These are phyloP conservation scores for Andrena flavipes DNA, from an alignment of 2,888 invertebrate genomes.

Conservation along the genomic window DNA sequence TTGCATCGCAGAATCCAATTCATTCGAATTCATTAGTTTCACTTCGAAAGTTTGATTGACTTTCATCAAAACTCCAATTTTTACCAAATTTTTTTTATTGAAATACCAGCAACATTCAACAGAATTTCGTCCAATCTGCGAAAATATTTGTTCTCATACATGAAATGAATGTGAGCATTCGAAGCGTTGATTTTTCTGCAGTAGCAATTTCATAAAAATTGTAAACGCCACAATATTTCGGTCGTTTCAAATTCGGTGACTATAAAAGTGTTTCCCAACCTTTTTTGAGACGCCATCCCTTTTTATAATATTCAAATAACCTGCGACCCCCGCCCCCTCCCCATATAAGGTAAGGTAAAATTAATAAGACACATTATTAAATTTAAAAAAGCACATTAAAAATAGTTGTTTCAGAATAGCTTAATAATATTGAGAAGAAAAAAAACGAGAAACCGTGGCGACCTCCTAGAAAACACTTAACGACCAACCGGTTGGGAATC, in stretches of 20 bases:
- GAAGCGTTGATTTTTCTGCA: neutral
- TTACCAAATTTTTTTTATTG: neutral
- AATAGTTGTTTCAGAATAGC: too few relatives aligned
- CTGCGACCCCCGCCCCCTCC: too few relatives aligned
- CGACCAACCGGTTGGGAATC: too few relatives aligned
- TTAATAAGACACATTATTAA: too few relatives aligned
- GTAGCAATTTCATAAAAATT: slow-evolving; percentile 8
- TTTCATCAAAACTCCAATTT: neutral
- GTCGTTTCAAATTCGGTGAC: neutral
- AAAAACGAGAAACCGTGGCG: too few relatives aligned
- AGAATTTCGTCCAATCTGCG: neutral
- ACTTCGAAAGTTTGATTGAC: neutral
- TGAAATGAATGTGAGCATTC: neutral
- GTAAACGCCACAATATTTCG: neutral
- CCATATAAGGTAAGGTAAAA: too few relatives aligned
- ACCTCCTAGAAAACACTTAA: too few relatives aligned
- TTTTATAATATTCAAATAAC: too few relatives aligned
- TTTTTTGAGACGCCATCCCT: too few relatives aligned
- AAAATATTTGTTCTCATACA: slow-evolving; percentile 2
- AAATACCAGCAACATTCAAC: neutral
- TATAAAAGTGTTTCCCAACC: neutral
- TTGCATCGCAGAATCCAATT: neutral
- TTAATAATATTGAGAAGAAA: too few relatives aligned
- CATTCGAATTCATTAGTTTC: neutral
- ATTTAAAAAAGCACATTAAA: too few relatives aligned